Base-by-base conservation (phyloP, 2,888 invertebrate genomes). In the Barypeithes pellucidus region DNA sequence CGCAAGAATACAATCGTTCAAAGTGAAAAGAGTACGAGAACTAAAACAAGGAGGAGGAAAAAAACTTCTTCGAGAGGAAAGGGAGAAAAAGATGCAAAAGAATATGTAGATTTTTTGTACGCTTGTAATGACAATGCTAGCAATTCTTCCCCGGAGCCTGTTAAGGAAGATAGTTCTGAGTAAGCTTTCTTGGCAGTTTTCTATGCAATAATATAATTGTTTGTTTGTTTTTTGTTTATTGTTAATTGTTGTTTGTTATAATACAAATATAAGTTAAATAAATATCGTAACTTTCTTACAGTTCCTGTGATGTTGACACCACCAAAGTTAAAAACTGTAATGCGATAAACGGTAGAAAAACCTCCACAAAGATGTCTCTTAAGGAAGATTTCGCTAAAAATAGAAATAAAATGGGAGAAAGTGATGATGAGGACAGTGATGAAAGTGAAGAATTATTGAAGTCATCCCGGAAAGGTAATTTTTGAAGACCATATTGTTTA, bases 381-480 rank as follows among this genome's bases (percentile, higher is more conserved):
- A 16, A 16, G 2, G 16, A 45, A 22, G 11, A 47, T 3, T 20
- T 11, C 43, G 43, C 7, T 20, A 47, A 1, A 20, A 11, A 8
- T 20, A 3, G 22, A 12, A n/a, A 50, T 8, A 47, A 47, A 22
- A 50, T 3, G 8, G 7, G 2, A 11, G 29, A 52, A 36, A 22
- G 24, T 12, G 22, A 22, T 39, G 20, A 2, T 20, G 41, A 18
- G 1, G 20, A 59, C 14, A 59, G 57, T 12, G 20, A 59, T 3
- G 57, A 14, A 9, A 57, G 57, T 57, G 57, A 29, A 29, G 57
- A 47, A 47, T 9, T 47, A 47, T 52, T 52, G 8, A 5, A 7
- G 12, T 1, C 8, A 12, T 29, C 52, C 1, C 2, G 7, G 12
- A 52, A 14, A 29, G 29, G 29, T n/a, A n/a, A 12, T n/a, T 12